Base-by-base conservation (phyloP, 2,888 invertebrate species). In the Deilephila porcellus region DNA sequence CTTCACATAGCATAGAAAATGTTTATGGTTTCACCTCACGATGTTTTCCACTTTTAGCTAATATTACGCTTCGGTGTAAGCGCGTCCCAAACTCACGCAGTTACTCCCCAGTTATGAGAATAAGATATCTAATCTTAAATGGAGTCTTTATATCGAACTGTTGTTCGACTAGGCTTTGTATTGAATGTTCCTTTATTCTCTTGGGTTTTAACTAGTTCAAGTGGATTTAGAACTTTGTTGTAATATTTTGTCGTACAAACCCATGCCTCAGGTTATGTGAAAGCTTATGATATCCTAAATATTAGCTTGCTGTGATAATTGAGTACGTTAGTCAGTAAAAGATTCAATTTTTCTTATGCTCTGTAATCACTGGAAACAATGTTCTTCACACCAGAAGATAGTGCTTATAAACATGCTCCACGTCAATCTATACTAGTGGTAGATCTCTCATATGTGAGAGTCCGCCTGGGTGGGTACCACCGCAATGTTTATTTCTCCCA, bases 121-220 rank as follows among this genome's bases (percentile, higher is more conserved):
- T 60, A 29, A 60, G 60, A 60, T 60, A 60, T 60, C 60, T 60
- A 60, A 60, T 60, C 60, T 60, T 60, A 60, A 60, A 60, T 60
- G 60, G 25, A 29, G 25, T 17, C 29, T 4, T 60, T 60, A 29
- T 60, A 60, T 5, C n/a, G n/a, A 56, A 56, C 56, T 60, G 60
- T 25, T 29, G 60, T 60, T 60, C 29, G 32, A 17, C 60, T 60
- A 60, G 60, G 29, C 60, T 60, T 29, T 60, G 56, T n/a, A 59
- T 20, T n/a, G 59, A 60, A 60, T 25, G 29, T 60, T 25, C 29
- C 60, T 60, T 60, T 60, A 60, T 29, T 14, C 60, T 60, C 8
- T 17, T 56, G n/a, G 56, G n/a, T 56, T 56, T n/a, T 5, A 56
- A 56, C 56, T 56, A 56, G 25, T 29, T 32, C 20, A 14, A 29